Percentiles rank a stretch among this genome's conserved stretches.
phyloP scores from a whole-genome alignment of 2,113 vertebrate genomes.

The Polypterus bichir region DNA sequence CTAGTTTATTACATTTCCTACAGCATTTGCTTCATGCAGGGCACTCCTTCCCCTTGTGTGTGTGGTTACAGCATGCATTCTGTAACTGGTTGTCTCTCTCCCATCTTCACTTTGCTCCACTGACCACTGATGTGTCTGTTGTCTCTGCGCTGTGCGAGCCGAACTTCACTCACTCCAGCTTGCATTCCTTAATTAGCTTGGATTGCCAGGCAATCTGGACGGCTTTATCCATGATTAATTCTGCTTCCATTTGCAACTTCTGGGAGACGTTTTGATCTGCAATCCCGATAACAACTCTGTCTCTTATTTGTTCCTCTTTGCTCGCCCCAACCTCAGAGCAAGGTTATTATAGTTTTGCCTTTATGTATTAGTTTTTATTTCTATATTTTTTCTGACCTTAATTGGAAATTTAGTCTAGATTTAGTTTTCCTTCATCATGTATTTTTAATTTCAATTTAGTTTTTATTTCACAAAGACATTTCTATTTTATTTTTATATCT shows the following conservation, averaged over 20 bases:
- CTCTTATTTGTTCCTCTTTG: slow-evolving; percentile 10
- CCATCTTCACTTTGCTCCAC: neutral
- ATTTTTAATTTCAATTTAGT: too few relatives aligned
- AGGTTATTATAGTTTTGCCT: too few relatives aligned
- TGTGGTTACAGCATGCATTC: neutral
- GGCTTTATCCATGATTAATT: slow-evolving; percentile 13
- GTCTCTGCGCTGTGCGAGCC: neutral
- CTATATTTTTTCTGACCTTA: too few relatives aligned
- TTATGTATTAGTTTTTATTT: too few relatives aligned
- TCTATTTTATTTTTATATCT: too few relatives aligned
- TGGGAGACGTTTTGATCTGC: slow-evolving; percentile 10
- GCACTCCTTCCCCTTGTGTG: neutral
- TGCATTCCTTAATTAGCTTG: slow-evolving; percentile 8
- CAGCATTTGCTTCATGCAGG: slow-evolving; percentile 1
- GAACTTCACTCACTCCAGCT: slow-evolving; percentile 7
- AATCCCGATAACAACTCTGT: slow-evolving; percentile 15
- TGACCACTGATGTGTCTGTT: neutral
- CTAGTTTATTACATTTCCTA: slow-evolving; percentile 12
- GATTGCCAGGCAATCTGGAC: slow-evolving; percentile 12
- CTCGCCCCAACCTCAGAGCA: neutral
- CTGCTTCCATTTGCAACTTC: slow-evolving; percentile 18
- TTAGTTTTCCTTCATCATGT: too few relatives aligned
- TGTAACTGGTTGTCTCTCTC: neutral
- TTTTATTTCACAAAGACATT: too few relatives aligned
- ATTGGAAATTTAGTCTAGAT: too few relatives aligned